Conservation (phyloP, 53 echinoderm and acorn worm species). For the Crossaster papposus region DNA sequence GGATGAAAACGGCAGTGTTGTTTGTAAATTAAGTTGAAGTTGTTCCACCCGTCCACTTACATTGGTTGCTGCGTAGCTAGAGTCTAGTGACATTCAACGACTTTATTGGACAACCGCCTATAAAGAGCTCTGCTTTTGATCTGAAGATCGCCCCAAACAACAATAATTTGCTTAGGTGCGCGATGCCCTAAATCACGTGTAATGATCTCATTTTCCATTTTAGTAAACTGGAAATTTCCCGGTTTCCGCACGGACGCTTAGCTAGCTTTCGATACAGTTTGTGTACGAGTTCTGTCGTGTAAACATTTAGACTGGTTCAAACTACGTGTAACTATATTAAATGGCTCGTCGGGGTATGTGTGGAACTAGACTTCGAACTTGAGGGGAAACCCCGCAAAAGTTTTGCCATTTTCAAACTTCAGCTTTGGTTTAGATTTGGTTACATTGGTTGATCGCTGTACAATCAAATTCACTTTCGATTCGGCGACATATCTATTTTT, state of each 20-base stretch:
- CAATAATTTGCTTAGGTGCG: no score
- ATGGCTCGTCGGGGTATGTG: not conserved
- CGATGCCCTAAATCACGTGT: not conserved
- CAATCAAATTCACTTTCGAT: no score
- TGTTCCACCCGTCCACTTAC: no score
- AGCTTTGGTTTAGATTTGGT: not conserved
- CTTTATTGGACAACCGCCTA: not conserved
- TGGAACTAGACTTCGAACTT: not conserved
- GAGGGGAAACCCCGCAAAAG: not conserved
- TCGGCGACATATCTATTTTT: no score
- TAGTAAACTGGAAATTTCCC: not conserved
- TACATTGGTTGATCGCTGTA: not conserved
- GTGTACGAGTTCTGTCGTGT: no score
- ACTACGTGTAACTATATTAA: not conserved
- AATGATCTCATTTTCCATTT: not conserved
- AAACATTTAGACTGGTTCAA: not conserved
- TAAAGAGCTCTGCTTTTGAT: not conserved
- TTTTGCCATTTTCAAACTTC: not conserved
- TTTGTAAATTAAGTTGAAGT: no score
- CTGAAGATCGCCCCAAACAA: not conserved
- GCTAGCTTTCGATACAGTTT: not conserved
- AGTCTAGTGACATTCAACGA: not conserved
- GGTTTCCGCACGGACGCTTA: not conserved
- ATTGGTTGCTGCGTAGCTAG: no score
- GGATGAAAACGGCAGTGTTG: no score